These are phyloP conservation scores for Leucosticte australis DNA, from an alignment of 2,113 vertebrate genomes.

Conservation along the genomic window DNA sequence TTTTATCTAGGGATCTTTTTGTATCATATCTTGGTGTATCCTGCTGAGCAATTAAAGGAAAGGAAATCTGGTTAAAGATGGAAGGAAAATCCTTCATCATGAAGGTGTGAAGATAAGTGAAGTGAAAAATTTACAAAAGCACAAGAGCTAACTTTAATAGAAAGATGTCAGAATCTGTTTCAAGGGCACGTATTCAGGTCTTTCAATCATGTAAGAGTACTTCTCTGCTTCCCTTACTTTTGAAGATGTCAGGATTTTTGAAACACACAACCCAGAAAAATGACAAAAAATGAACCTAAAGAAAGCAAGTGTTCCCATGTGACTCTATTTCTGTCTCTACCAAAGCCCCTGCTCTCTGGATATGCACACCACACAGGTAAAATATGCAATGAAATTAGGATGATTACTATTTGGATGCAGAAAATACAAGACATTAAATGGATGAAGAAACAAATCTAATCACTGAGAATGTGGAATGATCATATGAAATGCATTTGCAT, in stretches of 20 bases:
- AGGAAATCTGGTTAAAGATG: neutral
- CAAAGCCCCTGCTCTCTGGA: neutral
- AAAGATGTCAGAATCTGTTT: neutral
- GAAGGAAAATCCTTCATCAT: neutral
- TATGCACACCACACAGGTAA: neutral
- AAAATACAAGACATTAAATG: neutral
- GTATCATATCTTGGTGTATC: neutral
- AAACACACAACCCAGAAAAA: neutral
- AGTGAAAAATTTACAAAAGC: neutral
- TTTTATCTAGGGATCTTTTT: neutral
- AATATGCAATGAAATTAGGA: neutral
- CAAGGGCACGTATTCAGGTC: accelerated
- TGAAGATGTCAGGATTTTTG: neutral
- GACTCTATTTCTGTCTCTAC: neutral
- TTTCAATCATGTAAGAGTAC: neutral
- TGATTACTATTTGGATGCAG: neutral
- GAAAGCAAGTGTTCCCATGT: neutral
- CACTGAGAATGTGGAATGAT: neutral
- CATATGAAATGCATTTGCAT: neutral
- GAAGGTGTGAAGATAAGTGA: neutral
- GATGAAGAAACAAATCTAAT: slow-evolving; percentile 12
- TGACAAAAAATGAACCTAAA: neutral
- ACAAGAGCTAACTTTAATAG: neutral
- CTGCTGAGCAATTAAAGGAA: neutral
- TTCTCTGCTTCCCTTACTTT: neutral